Evolutionary conservation across 2,113 vertebrate genomes (phyloP), one percentile per base, ranked within the genome.

Genomic region (Apaloderma vittatum): DNA sequence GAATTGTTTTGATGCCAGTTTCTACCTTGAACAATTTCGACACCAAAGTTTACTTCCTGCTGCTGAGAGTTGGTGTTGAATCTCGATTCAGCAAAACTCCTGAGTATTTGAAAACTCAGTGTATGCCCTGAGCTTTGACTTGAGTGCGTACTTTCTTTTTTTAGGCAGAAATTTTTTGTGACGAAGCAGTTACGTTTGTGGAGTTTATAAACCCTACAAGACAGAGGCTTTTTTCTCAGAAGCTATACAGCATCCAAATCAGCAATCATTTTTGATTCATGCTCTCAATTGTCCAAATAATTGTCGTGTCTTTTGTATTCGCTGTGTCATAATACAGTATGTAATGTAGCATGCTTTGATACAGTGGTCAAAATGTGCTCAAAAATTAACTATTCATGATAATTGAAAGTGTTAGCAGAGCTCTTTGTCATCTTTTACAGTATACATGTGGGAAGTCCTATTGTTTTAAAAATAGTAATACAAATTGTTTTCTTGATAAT

Each of bases 341-440:
- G 71, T 67, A 91, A 43, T 66, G 66, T 94, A 22, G 13, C 17
- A 6, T 45, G 59, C 73, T 84, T 86, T 94, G 61, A 58, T 62
- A 45, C 19, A 23, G 27, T 2, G 14, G 48, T 86, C 55, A 84
- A 79, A 92, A 74, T 36, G 18, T 20, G 29, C 26, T 92, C 14
- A 88, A 49, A 90, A 90, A 43, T 86, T 76, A 68, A 92, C 46
- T 18, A 65, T 88, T 95, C 16, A 49, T 82, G 75, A 76, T 92
- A 51, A 72, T 90, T 95, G 77, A 72, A 95, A 45, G 37, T 74
- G 22, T 34, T 93, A 85, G 46, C 58, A 89, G 52, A 77, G 6
- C 37, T 37, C 71, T 61, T 84, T 81, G 55, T 91, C 15, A 11
- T 37, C 27, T 85, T 54, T 67, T 63, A 27, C 36, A 68, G 36